Evolutionary conservation across 1,140 invertebrate species (phyloP).

Genomic region (Paramacrobiotus metropolitanus): DNA sequence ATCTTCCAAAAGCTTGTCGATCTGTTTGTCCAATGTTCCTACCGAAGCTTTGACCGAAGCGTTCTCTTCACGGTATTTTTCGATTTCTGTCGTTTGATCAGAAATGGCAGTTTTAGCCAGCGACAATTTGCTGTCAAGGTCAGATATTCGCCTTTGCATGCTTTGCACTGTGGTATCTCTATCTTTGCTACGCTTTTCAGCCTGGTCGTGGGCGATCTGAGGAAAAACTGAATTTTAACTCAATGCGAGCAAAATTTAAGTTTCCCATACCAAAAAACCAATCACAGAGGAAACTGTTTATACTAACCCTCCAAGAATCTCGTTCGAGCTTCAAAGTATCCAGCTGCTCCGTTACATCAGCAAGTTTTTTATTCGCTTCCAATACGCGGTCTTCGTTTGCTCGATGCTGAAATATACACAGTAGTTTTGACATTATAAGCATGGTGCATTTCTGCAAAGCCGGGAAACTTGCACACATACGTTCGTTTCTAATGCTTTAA

Average conservation of each 20-base stretch:
- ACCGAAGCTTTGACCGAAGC: not conserved
- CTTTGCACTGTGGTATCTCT: not conserved
- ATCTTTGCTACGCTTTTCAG: not conserved
- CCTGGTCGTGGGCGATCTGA: slow-evolving; percentile 1
- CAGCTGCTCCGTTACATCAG: not conserved
- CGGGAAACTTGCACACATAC: too few species aligned
- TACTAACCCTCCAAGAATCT: not conserved
- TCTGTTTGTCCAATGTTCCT: not conserved
- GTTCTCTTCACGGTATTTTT: not conserved
- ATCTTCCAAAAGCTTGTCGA: not conserved
- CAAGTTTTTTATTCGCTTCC: not conserved
- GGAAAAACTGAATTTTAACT: not conserved
- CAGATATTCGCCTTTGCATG: not conserved
- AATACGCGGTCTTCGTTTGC: not conserved
- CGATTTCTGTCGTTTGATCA: not conserved
- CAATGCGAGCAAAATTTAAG: too few species aligned
- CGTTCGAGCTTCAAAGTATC: not conserved
- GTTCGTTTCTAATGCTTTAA: too few species aligned
- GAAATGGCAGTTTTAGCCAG: not conserved
- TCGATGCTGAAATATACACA: not conserved
- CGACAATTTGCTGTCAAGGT: not conserved
- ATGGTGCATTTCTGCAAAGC: too few species aligned
- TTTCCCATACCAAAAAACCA: too few species aligned
- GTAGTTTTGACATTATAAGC: too few species aligned
- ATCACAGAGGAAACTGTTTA: too few species aligned